phyloP scores from a whole-genome alignment of 2,888 invertebrate genomes.

The Nephrocerus scutellatus region DNA sequence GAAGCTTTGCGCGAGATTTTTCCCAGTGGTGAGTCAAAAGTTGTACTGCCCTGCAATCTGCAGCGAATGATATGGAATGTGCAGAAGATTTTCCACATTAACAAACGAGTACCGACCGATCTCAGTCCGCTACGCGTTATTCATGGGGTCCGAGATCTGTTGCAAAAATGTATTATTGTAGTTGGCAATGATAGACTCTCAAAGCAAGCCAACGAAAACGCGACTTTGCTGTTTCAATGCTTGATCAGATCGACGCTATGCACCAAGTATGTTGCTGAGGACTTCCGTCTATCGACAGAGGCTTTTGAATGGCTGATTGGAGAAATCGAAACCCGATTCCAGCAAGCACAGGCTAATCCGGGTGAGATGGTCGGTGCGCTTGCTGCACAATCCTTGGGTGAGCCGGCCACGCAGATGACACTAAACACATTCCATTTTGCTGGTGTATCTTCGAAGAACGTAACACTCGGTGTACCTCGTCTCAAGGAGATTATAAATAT shows the following conservation, averaged over 20 bases:
- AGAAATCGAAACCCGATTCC: constrained; percentile 97
- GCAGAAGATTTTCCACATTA: constrained; percentile 98
- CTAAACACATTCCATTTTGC: constrained; percentile 99
- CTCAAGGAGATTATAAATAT: constrained; percentile 98
- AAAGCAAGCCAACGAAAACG: constrained; percentile 96
- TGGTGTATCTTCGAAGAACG: constrained; percentile 99
- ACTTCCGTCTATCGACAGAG: constrained; percentile 86
- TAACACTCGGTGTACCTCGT: constrained; percentile 98
- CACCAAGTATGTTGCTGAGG: constrained; percentile 93
- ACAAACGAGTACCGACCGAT: constrained; percentile 87
- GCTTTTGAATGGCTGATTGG: constrained; percentile 99
- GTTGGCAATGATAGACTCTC: constrained; percentile 92
- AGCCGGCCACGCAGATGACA: constrained; percentile 98
- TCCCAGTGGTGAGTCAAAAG: constrained; percentile 92
- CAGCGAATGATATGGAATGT: constrained; percentile 99
- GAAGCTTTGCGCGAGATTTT: constrained; percentile 85
- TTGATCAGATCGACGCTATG: constrained; percentile 90
- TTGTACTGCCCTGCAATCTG: constrained; percentile 95
- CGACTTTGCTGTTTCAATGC: constrained; percentile 94
- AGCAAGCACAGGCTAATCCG: constrained; percentile 90
- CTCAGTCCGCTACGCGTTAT: constrained; percentile 89
- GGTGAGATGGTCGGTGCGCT: constrained; percentile 99
- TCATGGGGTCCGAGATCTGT: constrained; percentile 78
- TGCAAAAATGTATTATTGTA: constrained; percentile 87
- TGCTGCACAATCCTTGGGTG: constrained; percentile 97